phyloP scores from a whole-genome alignment of 2,797 vertebrate genomes.

The Acanthopagrus latus region DNA sequence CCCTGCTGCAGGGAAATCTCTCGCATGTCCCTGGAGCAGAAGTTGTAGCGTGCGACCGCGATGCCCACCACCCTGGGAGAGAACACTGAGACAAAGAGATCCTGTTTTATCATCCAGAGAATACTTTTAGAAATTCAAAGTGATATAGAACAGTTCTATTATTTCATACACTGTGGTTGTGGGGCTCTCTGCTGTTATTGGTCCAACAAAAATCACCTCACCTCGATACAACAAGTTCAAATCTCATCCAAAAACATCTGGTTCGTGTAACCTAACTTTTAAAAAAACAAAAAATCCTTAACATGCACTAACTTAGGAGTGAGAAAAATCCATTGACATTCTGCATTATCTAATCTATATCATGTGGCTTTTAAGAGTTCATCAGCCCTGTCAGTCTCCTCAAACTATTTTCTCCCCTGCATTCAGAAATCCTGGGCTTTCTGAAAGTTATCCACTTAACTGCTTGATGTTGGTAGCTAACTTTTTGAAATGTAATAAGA shows the following conservation, averaged over 20 bases:
- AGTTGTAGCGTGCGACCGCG: constrained; percentile 96
- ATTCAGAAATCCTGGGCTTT: constrained; percentile 1
- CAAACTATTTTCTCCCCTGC: neutral
- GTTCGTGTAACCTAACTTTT: neutral
- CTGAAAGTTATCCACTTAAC: neutral
- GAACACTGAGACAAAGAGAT: constrained; percentile 85
- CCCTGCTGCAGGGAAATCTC: constrained; percentile 94
- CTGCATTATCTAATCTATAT: neutral
- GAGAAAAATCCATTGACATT: neutral
- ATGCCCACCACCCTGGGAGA: constrained; percentile 93
- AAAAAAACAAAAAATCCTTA: neutral
- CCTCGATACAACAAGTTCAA: neutral
- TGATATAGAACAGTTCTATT: neutral
- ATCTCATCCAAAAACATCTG: constrained; percentile 14
- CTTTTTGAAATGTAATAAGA: neutral
- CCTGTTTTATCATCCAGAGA: constrained; percentile 3
- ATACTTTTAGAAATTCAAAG: neutral
- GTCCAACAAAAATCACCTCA: constrained; percentile 2
- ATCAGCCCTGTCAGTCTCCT: neutral
- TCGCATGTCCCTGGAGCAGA: constrained; percentile 93
- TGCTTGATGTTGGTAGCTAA: no score
- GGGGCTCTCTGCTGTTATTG: constrained; percentile 1
- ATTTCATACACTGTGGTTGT: neutral
- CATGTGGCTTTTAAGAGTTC: neutral
- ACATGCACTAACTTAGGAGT: neutral